Evolutionary conservation across 2,888 invertebrate genomes (phyloP).

Genomic region (Gortyna flavago): DNA sequence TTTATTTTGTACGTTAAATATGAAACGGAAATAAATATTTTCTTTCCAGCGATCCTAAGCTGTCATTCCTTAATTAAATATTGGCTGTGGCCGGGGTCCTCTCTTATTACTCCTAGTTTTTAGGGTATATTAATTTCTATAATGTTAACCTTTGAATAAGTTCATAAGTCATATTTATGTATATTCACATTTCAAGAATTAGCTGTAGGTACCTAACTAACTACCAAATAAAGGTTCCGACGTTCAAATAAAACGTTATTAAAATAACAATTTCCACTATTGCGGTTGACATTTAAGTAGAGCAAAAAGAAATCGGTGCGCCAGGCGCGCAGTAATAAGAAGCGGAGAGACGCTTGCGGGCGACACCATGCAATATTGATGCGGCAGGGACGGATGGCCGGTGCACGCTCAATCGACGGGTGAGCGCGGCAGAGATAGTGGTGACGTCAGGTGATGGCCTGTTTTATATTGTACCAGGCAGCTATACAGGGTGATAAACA

Average conservation of each 20-base stretch:
- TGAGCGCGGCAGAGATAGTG: slow-evolving; percentile 37
- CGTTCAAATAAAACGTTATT: slow-evolving; percentile 4
- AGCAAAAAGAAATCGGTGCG: slow-evolving; percentile 66
- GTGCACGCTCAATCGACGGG: slow-evolving; percentile 41
- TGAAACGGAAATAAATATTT: slow-evolving; percentile 12
- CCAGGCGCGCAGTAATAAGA: slow-evolving; percentile 72
- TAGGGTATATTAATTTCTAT: background rate
- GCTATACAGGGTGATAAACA: no score
- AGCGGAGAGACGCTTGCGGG: slow-evolving; percentile 63
- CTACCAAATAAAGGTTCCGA: background rate
- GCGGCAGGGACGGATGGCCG: slow-evolving; percentile 56
- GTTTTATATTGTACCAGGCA: slow-evolving; percentile 25
- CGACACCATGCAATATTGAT: slow-evolving; percentile 76
- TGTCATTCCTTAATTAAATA: slow-evolving; percentile 21
- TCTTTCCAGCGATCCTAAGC: slow-evolving; percentile 1
- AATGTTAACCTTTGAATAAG: background rate
- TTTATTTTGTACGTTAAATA: slow-evolving; percentile 28
- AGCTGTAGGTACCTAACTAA: background rate
- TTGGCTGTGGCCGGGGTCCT: background rate
- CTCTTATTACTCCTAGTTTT: background rate
- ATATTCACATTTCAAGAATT: background rate
- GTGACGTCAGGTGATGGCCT: slow-evolving; percentile 31
- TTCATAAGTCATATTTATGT: background rate
- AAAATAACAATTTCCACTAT: slow-evolving; percentile 34
- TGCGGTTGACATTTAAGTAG: slow-evolving; percentile 57